Percentiles rank a stretch among this genome's conserved stretches.
phyloP scores from a whole-genome alignment of 2,113 vertebrate genomes.

The Mustelus asterias region DNA sequence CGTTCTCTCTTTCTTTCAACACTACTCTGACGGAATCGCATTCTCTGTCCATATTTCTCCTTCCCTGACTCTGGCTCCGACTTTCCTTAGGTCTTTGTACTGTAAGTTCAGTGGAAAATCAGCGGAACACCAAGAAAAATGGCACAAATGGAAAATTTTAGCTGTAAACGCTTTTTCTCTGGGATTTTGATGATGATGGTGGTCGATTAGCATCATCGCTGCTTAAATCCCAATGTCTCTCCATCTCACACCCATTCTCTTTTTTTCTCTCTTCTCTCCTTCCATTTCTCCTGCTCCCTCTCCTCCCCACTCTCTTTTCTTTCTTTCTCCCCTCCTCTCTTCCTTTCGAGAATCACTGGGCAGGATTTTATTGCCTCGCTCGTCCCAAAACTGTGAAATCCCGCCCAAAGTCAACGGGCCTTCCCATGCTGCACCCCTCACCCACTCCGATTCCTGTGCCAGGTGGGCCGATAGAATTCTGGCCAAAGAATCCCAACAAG shows the following conservation, averaged over 20 bases:
- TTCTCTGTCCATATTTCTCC: neutral
- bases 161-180: neutral
- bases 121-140: neutral
- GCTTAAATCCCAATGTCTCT: neutral
- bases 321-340: neutral
- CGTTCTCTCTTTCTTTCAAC: neutral
- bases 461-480: too few species aligned
- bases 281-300: neutral
- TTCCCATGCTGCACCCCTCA: too few species aligned
- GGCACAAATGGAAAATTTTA: neutral
- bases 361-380: too few species aligned
- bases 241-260: neutral
- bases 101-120: neutral
- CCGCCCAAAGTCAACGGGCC: too few species aligned
- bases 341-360: too few species aligned
- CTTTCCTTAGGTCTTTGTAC: neutral
- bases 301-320: neutral
- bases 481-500: too few species aligned
- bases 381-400: too few species aligned
- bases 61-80: too few species aligned
- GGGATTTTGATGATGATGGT: neutral
- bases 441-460: too few species aligned
- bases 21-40: neutral
- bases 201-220: neutral
- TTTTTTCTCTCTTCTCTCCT: neutral